Conservation (phyloP, 2,797 vertebrate genomes). For the Neosilurus mollespiculum region DNA sequence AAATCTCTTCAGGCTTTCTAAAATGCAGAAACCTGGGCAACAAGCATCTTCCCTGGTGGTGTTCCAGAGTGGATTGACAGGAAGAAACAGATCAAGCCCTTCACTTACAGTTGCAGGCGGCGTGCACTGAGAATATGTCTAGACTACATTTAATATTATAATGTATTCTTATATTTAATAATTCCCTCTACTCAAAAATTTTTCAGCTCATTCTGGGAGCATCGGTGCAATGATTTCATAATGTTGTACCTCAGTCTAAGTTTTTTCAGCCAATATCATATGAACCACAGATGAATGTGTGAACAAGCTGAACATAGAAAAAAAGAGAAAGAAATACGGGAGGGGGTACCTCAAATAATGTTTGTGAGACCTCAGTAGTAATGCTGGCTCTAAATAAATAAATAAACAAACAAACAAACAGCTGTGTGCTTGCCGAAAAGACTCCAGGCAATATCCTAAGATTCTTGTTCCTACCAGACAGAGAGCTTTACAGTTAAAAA, state of each 20-base stretch:
- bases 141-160: not conserved
- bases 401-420: slow-evolving; percentile 2
- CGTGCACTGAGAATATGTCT: not conserved
- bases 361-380: slow-evolving; percentile 24
- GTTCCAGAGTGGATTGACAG: not conserved
- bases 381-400: slow-evolving; percentile 17
- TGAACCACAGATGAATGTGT: not conserved
- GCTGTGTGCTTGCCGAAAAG: slow-evolving; percentile 25
- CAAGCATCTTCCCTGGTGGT: not conserved
- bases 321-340: slow-evolving; percentile 3
- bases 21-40: slow-evolving; percentile 19
- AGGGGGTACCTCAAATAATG: slow-evolving; percentile 32
- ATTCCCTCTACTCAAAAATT: not conserved
- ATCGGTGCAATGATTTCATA: slow-evolving; percentile 29
- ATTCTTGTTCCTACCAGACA: slow-evolving; percentile 12
- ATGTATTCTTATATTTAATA: not conserved
- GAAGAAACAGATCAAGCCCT: not conserved
- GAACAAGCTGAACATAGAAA: not conserved
- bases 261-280: not conserved
- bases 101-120: not conserved
- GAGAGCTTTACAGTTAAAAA: not conserved
- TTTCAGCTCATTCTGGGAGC: not conserved
- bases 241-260: not conserved
- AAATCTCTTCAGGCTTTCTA: not conserved
- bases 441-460: slow-evolving; percentile 4